These are phyloP conservation scores for Neoscelio sp. DNA, from an alignment of 2,888 invertebrate genomes.

Conservation along the genomic window DNA sequence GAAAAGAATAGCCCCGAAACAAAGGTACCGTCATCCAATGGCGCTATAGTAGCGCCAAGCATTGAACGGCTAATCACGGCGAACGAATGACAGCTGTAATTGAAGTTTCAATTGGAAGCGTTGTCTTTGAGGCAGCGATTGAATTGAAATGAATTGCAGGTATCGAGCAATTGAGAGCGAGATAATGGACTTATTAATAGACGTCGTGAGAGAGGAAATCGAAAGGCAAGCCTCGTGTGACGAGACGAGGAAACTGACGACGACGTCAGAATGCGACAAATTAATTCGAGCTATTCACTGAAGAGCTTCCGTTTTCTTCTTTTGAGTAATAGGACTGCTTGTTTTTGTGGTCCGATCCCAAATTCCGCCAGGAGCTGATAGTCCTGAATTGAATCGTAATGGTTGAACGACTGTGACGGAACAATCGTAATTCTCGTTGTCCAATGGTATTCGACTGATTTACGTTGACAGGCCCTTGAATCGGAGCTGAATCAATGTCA, in stretches of 20 bases:
- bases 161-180: conserved; percentile 45
- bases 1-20: conserved; percentile 21
- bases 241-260: conserved; percentile 25
- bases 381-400: too few species aligned
- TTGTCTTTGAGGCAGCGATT: conserved; percentile 42
- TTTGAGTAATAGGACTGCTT: too few species aligned
- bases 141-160: conserved; percentile 50
- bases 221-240: conserved; percentile 32
- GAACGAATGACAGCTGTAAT: conserved; percentile 35
- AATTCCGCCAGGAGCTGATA: too few species aligned
- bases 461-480: too few species aligned
- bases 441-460: too few species aligned
- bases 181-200: conserved; percentile 54
- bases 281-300: conserved; percentile 33
- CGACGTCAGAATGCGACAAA: too few species aligned
- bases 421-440: too few species aligned
- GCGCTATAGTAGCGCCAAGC: conserved; percentile 26
- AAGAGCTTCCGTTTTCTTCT: neutral
- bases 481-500: too few species aligned
- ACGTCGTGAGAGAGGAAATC: conserved; percentile 41
- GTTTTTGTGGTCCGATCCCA: too few species aligned
- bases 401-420: too few species aligned
- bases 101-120: conserved; percentile 46
- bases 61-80: conserved; percentile 24
- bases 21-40: conserved; percentile 34